Evolutionary conservation across 2,797 vertebrate species (phyloP).

Genomic region (Coluber constrictor): DNA sequence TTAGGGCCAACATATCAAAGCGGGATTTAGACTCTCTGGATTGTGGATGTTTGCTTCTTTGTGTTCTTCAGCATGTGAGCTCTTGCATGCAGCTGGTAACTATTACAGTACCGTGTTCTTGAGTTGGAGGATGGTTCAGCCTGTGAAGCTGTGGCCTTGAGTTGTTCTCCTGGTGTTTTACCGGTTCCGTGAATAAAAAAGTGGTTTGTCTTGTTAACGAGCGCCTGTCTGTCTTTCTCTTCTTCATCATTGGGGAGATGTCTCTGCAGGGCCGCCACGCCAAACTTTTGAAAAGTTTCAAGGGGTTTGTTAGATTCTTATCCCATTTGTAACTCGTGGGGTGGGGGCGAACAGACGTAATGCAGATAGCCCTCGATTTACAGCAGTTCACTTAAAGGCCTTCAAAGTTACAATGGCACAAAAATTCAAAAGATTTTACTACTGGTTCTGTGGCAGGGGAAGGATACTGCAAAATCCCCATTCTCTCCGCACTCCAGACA

Average conservation of each 20-base stretch:
- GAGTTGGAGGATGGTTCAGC: background rate
- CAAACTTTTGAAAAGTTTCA: background rate
- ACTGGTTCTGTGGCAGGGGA: no score
- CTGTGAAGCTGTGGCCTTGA: background rate
- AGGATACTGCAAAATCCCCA: no score
- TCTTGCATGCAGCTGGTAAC: slow-evolving; percentile 13
- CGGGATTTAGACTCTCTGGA: slow-evolving; percentile 10
- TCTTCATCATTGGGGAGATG: background rate
- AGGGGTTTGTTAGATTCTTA: background rate
- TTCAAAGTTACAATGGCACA: no score
- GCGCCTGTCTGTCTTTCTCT: background rate
- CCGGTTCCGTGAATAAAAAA: slow-evolving; percentile 1
- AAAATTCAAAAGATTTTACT: no score
- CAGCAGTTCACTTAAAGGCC: no score
- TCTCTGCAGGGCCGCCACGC: background rate
- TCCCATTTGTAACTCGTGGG: background rate
- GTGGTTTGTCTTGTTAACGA: slow-evolving; percentile 9
- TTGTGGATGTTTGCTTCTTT: background rate
- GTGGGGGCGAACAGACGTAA: background rate
- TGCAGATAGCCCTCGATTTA: no score
- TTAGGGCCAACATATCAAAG: background rate
- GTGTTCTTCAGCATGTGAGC: background rate
- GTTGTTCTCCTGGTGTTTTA: background rate
- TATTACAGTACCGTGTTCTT: background rate
- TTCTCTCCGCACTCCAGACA: no score